phyloP scores from a whole-genome alignment of 2,797 vertebrate genomes.

The Spinibarbus caldwelli region DNA sequence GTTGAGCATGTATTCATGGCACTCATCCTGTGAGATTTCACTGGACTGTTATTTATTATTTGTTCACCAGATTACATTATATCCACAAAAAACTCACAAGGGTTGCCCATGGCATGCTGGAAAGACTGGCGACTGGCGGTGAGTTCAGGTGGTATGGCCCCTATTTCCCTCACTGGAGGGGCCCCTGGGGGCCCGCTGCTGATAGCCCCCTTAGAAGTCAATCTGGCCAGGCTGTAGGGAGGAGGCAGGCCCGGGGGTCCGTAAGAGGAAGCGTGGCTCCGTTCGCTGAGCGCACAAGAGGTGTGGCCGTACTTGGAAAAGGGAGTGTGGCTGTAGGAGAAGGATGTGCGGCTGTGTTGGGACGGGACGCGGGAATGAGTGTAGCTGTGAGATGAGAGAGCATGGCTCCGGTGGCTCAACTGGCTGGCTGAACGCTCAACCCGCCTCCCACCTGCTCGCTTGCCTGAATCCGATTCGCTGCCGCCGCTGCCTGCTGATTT shows the following conservation, averaged over 20 bases:
- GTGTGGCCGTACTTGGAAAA: slow-evolving; percentile 77
- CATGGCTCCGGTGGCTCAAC: slow-evolving; percentile 77
- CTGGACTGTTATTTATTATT: slow-evolving; percentile 5
- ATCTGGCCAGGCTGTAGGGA: slow-evolving; percentile 84
- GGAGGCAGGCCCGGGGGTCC: slow-evolving; percentile 91
- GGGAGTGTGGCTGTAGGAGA: slow-evolving; percentile 64
- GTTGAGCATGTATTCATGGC: neutral
- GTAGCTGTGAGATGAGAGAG: slow-evolving; percentile 76
- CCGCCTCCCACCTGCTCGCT: slow-evolving; percentile 73
- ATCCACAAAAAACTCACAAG: slow-evolving; percentile 99
- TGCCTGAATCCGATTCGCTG: slow-evolving; percentile 81
- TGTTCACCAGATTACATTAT: slow-evolving; percentile 86
- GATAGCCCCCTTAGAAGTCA: slow-evolving; percentile 55
- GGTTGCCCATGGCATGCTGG: slow-evolving; percentile 98
- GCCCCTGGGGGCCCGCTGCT: slow-evolving; percentile 82
- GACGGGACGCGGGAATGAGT: slow-evolving; percentile 56
- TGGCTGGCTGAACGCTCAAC: slow-evolving; percentile 86
- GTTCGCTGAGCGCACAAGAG: slow-evolving; percentile 84
- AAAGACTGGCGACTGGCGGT: slow-evolving; percentile 96
- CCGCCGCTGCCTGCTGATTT: slow-evolving; percentile 77
- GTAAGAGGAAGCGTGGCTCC: slow-evolving; percentile 90
- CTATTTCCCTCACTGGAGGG: slow-evolving; percentile 90
- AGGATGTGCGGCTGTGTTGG: slow-evolving; percentile 78
- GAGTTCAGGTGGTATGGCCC: slow-evolving; percentile 89
- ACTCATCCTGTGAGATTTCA: neutral